phyloP scores from a whole-genome alignment of 1,140 invertebrate genomes.

The Lethocerus indicus region DNA sequence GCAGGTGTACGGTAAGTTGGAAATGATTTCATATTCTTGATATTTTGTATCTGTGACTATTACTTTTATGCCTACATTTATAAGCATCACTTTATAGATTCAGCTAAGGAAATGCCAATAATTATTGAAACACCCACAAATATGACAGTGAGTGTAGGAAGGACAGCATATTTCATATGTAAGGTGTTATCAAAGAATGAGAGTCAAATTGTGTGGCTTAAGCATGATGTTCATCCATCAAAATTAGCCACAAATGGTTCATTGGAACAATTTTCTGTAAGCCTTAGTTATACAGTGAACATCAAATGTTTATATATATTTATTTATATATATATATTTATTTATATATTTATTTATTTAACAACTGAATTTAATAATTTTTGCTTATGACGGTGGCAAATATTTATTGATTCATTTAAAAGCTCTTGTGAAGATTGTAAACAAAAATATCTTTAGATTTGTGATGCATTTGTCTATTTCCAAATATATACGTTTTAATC shows the following conservation, averaged over 20 bases:
- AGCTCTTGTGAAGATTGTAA: too few species aligned
- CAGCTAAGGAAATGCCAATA: constrained; percentile 16
- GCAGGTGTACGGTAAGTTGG: constrained; percentile 13
- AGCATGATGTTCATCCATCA: constrained; percentile 8
- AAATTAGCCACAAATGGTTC: neutral
- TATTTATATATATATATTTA: neutral
- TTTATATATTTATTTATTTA: neutral
- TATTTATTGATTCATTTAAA: too few species aligned
- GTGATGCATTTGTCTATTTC: neutral
- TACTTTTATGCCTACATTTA: neutral
- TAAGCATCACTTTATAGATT: constrained; percentile 11
- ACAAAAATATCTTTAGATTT: too few species aligned
- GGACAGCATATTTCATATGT: constrained; percentile 16
- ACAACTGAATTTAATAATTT: neutral
- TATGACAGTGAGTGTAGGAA: constrained; percentile 14
- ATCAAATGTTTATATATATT: neutral
- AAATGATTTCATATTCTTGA: neutral
- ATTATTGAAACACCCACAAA: constrained; percentile 19
- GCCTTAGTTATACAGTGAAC: neutral
- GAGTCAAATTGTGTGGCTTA: constrained; percentile 14
- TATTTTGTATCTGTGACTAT: neutral
- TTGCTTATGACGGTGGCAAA: too few species aligned
- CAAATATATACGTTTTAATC: neutral
- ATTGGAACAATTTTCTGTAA: neutral
- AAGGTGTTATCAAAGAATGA: constrained; percentile 9